Base-by-base conservation (phyloP, 2,113 vertebrate species). In the Orcinus orca region DNA sequence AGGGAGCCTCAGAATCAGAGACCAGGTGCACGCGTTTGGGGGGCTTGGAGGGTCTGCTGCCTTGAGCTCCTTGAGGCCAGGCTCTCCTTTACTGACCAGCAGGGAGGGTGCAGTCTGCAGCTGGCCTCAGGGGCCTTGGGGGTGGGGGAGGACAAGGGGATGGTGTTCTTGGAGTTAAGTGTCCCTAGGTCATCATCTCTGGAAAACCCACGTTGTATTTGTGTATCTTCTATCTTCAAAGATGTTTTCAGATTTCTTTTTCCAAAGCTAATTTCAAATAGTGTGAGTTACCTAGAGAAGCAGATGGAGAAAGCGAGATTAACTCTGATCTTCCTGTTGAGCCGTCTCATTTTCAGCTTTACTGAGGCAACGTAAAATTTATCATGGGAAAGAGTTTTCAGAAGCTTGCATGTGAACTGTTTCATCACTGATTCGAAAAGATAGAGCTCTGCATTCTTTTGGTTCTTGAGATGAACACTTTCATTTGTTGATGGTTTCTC, bases 201-300 rank as follows among this genome's bases (percentile, higher is more conserved):
- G 70, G 12, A 80, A 70, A 21, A 41, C 23, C 53, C 84, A 76
- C 29, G 23, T 65, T 93, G 33, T 36, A 58, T 67, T 68, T 80
- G 23, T 79, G 18, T 95, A 55, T 80, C 80, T 60, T 31, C n/a
- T 58, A 8, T 73, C 94, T 90, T 81, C 58, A 92, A 60, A 94
- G 79, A 44, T 92, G 60, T 94, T 86, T 94, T 68, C 58, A 89
- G 60, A 26, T 81, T 95, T 50, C 38, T 70, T 92, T 95, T 94
- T 63, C 60, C 62, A 50, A 94, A 82, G 62, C 44, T 67, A 50
- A 92, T 86, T 94, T 94, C 60, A 65, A 71, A 76, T 25, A 89
- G 65, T 44, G 70, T 11, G n/a, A 81, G 55, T 60, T 36, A 60
- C 58, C 29, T 60, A 36, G 86, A 83, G 83, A 77, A 67, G 70